These are phyloP conservation scores for Zophobas morio DNA, from an alignment of 1,140 invertebrate genomes.

Conservation along the genomic window DNA sequence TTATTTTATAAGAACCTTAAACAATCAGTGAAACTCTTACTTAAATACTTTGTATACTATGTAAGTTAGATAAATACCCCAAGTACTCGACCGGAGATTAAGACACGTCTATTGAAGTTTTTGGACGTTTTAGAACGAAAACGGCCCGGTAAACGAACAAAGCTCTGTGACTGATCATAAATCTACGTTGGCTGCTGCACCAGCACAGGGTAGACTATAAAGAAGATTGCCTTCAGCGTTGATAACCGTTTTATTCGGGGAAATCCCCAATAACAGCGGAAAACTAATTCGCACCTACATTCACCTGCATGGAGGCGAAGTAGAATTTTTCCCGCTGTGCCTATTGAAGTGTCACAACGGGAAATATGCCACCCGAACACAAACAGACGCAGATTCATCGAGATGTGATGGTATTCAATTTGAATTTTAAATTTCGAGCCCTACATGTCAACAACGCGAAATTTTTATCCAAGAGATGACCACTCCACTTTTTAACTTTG, in stretches of 20 bases:
- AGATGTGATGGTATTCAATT: constrained; percentile 36
- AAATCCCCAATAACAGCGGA: constrained; percentile 51
- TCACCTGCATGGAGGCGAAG: constrained; percentile 43
- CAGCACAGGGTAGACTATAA: constrained; percentile 53
- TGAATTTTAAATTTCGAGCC: constrained; percentile 35
- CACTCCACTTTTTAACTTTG: constrained; percentile 3
- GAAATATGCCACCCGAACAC: background rate
- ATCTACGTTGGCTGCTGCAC: constrained; percentile 50
- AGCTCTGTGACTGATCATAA: constrained; percentile 55
- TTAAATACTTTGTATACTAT: too few species aligned
- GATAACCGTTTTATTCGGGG: constrained; percentile 54
- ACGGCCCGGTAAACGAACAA: constrained; percentile 55
- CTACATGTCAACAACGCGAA: constrained; percentile 15
- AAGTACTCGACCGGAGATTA: background rate
- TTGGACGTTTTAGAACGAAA: background rate
- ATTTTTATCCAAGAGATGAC: constrained; percentile 14
- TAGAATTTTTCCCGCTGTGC: constrained; percentile 5
- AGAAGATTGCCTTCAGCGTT: constrained; percentile 54
- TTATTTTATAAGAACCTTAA: too few species aligned
- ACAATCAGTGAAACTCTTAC: too few species aligned
- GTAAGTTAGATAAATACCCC: too few species aligned
- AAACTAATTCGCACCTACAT: constrained; percentile 47
- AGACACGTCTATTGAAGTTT: background rate
- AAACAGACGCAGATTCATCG: constrained; percentile 26
- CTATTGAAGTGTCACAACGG: background rate